phyloP scores from a whole-genome alignment of 2,113 vertebrate genomes.

The Telmatochromis sp. region DNA sequence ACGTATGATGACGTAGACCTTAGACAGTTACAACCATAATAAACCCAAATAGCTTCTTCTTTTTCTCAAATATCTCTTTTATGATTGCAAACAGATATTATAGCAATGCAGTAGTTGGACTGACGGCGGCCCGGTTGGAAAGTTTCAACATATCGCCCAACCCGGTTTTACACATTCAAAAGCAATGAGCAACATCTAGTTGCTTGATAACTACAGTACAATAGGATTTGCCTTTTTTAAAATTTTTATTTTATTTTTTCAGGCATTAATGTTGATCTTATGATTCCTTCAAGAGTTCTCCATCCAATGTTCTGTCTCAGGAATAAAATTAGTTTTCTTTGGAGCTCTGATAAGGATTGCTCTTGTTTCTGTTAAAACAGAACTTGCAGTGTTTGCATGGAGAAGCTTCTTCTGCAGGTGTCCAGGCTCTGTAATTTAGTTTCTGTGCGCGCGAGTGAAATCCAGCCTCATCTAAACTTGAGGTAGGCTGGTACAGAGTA shows the following conservation, averaged over 20 bases:
- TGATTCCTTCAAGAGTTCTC: neutral
- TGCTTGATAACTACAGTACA: neutral
- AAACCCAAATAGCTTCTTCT: neutral
- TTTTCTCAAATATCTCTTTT: neutral
- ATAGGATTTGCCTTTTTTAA: neutral
- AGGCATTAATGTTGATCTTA: neutral
- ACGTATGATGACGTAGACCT: neutral
- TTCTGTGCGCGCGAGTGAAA: neutral
- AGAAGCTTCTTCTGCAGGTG: neutral
- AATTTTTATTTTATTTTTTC: neutral
- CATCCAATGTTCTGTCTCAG: neutral
- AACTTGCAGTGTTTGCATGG: neutral
- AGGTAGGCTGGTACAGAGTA: constrained; percentile 86
- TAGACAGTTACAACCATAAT: neutral
- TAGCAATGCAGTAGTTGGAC: neutral
- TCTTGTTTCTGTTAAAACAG: neutral
- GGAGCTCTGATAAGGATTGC: neutral
- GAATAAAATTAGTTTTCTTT: neutral
- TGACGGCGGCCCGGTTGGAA: neutral
- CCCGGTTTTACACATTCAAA: constrained; percentile 19
- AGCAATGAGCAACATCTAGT: neutral
- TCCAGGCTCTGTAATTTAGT: neutral
- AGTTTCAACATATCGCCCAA: neutral
- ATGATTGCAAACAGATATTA: neutral
- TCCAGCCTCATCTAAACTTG: constrained; percentile 60